Evolutionary conservation across 2,113 vertebrate genomes (phyloP), one percentile per base, ranked within the genome.

Genomic region (Haliaeetus leucogaster): DNA sequence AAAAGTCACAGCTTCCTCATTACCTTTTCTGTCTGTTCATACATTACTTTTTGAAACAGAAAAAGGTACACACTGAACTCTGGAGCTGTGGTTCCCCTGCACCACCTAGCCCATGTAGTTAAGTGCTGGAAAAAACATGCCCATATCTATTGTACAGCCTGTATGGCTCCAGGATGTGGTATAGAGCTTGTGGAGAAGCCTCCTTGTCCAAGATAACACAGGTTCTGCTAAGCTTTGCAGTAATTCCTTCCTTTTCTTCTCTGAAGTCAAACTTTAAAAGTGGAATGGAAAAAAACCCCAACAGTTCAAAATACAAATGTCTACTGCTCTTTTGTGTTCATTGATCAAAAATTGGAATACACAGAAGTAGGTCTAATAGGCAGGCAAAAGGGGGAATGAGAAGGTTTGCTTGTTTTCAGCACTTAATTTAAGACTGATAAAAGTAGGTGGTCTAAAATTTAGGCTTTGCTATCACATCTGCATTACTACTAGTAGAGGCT

Each of bases 41-140:
- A n/a, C 19, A 14, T 78, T 63, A n/a, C 23, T 56, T 78, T 48
- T 42, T 63, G 63, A 71, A 84, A 62, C 11, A 63, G 30, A 45
- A 36, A 36, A 38, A 63, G 16, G 38, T 14, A 68, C 38, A 5
- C 34, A 29, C 27, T 61, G 55, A 29, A n/a, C 25, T 43, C 80
- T 19, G 13, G 26, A 47, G 48, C 30, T 0, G 1, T 3, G 2
- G 13, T 62, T 83, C 25, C 34, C 30, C 10, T 2, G 2, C 25
- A n/a, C 9, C 25, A 71, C 16, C 13, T 38, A 78, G 42, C 1
- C 2, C 25, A 22, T 45, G 16, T 53, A 40, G 42, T 25, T 42
- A 62, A 48, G 15, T 42, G 30, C n/a, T 32, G 25, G 42, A 47
- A 62, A 87, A 89, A 59, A 23, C 18, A 23, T 45, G 34, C 5